phyloP scores from a whole-genome alignment of 1,140 invertebrate species.

The Drosophila willistoni region DNA sequence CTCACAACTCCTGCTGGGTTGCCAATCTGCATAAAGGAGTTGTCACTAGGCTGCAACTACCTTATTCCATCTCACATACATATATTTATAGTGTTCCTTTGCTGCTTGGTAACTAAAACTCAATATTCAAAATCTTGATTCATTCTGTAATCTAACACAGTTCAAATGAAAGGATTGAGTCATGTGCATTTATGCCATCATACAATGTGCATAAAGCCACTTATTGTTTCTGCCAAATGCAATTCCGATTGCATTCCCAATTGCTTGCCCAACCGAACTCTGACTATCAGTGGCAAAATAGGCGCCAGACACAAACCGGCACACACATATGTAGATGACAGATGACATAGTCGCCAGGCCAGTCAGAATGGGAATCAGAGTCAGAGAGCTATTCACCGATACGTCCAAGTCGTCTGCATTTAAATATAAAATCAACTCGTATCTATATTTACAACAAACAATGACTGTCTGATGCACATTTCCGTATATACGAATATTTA shows the following conservation, averaged over 20 bases:
- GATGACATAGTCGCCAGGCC: conserved; percentile 2
- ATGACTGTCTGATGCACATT: conserved; percentile 37
- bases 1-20: too few relatives aligned
- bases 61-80: too few relatives aligned
- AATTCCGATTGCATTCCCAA: conserved; percentile 4
- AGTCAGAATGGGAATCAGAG: conserved; percentile 9
- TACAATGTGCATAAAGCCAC: background rate
- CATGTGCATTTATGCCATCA: background rate
- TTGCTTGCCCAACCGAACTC: conserved; percentile 5
- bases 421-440: conserved; percentile 43
- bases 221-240: background rate
- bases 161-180: too few relatives aligned
- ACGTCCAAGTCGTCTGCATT: conserved; percentile 27
- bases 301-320: conserved; percentile 77
- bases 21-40: too few relatives aligned
- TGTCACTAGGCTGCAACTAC: too few relatives aligned
- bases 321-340: conserved; percentile 27
- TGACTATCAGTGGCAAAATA: conserved; percentile 48
- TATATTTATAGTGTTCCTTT: too few relatives aligned
- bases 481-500: conserved; percentile 52
- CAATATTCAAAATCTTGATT: too few relatives aligned
- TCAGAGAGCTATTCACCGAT: conserved; percentile 36
- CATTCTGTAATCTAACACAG: too few relatives aligned
- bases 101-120: too few relatives aligned
- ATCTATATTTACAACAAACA: conserved; percentile 79